Evolutionary conservation across 2,113 vertebrate genomes (phyloP), one percentile per base, ranked within the genome.

Genomic region (pig (Sus scrofa)): DNA sequence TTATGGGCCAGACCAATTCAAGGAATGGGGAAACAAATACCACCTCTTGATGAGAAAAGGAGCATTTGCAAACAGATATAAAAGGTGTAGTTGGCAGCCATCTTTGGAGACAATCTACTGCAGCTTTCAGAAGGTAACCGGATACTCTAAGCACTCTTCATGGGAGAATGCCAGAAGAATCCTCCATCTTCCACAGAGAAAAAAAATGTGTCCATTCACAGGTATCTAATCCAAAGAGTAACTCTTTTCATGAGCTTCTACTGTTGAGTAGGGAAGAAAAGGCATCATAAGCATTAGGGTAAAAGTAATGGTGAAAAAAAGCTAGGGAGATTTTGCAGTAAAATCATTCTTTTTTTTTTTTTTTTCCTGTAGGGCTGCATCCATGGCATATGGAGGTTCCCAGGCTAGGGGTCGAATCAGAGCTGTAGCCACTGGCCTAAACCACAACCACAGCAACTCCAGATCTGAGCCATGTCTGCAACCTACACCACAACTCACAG

Each of bases 1-100:
- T 78, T 90, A 37, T 24, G 67, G 70, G 50, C 50, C 56, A 96
- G 89, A 78, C n/a, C 30, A 86, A 85, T 39, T 77, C 74, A 92
- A 81, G 37, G 14, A n/a, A 44, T 70, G 20, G n/a, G 54, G 22
- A 70, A 91, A 86, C 32, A 85, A 85, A 74, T 16, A 26, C 8
- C 22, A 70, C 60, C 16, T 84, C 73, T 68, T 62, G 16, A 56
- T n/a, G 44, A n/a, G 56, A 86, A 77, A 81, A 79, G 0, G 26
- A 88, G 70, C 77, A 39, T 52, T 68, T 78, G 39, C 6, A 27
- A 62, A 79, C 37, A 62, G 86, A 78, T 26, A 44, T 5, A n/a
- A 52, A 74, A 79, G 24, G 44, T 37, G 71, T 5, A 58, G 15
- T 24, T 89, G 78, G 73, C 54, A 91, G 79, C 39, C 89, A 74